A percentile compares a stretch with the other conserved stretches of the same genome.
These are phyloP conservation scores for Oscheius myriophilus DNA, from an alignment of 2,888 invertebrate species.

Conservation along the genomic window DNA sequence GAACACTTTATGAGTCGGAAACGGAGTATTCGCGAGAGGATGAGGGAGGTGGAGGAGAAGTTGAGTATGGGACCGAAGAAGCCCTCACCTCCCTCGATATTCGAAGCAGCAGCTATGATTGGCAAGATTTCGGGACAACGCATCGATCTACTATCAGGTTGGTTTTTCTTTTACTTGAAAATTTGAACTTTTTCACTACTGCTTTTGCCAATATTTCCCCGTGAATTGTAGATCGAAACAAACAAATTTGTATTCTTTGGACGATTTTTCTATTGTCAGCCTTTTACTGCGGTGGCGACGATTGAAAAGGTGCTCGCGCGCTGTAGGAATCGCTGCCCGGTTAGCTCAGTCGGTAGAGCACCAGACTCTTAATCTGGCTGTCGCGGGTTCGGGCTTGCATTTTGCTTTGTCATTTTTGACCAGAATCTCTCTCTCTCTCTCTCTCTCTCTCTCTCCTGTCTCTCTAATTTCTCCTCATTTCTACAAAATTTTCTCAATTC, in stretches of 20 bases:
- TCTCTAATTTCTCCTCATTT: too few species aligned
- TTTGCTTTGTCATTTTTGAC: too few species aligned
- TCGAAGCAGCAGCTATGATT: constrained; percentile 57
- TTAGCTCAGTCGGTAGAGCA: constrained; percentile 70
- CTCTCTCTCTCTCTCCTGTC: too few species aligned
- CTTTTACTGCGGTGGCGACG: too few species aligned
- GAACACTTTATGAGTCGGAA: constrained; percentile 49
- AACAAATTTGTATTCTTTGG: too few species aligned
- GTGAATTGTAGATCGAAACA: too few species aligned
- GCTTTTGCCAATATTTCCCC: too few species aligned
- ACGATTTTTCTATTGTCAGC: too few species aligned
- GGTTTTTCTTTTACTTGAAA: constrained; percentile 21
- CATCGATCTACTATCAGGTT: constrained; percentile 64
- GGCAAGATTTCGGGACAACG: constrained; percentile 53
- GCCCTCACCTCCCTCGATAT: constrained; percentile 56
- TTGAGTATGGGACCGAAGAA: constrained; percentile 41
- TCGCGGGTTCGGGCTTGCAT: constrained; percentile 69
- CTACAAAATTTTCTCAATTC: too few species aligned
- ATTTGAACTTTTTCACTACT: neutral
- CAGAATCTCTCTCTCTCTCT: too few species aligned
- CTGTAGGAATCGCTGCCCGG: constrained; percentile 62
- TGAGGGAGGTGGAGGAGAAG: constrained; percentile 47
- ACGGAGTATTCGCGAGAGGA: constrained; percentile 50
- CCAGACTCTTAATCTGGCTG: constrained; percentile 69
- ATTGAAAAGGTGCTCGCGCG: too few species aligned